These are phyloP conservation scores for Phyto melanocephala DNA, from an alignment of 2,888 invertebrate species.

Conservation along the genomic window DNA sequence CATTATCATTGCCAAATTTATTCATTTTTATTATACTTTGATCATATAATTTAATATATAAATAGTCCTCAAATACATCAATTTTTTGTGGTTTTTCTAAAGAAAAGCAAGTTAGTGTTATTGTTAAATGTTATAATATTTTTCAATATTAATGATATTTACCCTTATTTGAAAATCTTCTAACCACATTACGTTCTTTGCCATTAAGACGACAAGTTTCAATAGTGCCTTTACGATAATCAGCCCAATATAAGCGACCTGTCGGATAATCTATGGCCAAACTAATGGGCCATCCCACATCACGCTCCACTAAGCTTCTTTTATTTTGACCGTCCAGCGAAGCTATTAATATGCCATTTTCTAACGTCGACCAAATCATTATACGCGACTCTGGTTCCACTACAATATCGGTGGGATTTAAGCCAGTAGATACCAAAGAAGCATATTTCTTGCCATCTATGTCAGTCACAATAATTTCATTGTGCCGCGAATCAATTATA, in stretches of 20 bases:
- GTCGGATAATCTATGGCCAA: slow-evolving; percentile 87
- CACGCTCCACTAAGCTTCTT: slow-evolving; percentile 81
- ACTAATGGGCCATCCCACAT: slow-evolving; percentile 86
- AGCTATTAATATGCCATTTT: slow-evolving; percentile 83
- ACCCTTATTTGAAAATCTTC: slow-evolving; percentile 80
- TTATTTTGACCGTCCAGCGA: slow-evolving; percentile 83
- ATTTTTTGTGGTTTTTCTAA: slow-evolving; percentile 84
- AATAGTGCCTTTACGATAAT: slow-evolving; percentile 87
- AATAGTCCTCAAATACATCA: slow-evolving; percentile 86
- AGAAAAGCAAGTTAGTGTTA: slow-evolving; percentile 7
- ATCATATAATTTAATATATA: slow-evolving; percentile 84
- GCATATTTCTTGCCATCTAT: slow-evolving; percentile 77
- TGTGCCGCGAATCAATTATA: slow-evolving; percentile 82
- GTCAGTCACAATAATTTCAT: slow-evolving; percentile 77
- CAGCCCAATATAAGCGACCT: slow-evolving; percentile 89
- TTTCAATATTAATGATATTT: slow-evolving; percentile 33
- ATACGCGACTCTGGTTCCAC: slow-evolving; percentile 82
- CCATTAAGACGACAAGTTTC: slow-evolving; percentile 86
- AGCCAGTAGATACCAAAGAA: slow-evolving; percentile 78
- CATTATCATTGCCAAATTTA: slow-evolving; percentile 83
- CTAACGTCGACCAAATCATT: slow-evolving; percentile 88
- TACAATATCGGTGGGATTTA: slow-evolving; percentile 86
- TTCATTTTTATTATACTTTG: slow-evolving; percentile 83
- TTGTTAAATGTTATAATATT: not conserved
- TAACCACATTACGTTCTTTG: slow-evolving; percentile 82